These are phyloP conservation scores for Poicephalus gulielmi DNA, from an alignment of 2,113 vertebrate genomes.

Conservation along the genomic window DNA sequence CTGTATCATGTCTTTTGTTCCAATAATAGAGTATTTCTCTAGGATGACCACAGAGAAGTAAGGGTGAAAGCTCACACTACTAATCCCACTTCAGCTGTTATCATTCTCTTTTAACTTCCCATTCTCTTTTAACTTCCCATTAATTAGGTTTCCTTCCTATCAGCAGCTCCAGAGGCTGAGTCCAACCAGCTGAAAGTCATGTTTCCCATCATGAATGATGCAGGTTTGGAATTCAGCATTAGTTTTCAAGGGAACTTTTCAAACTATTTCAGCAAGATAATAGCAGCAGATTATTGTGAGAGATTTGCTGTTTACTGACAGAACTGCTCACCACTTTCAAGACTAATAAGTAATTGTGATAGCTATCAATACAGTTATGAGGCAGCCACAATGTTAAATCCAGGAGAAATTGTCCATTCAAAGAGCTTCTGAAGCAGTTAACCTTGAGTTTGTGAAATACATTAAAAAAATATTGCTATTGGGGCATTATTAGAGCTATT, in stretches of 20 bases:
- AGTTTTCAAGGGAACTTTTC: neutral
- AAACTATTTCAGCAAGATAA: neutral
- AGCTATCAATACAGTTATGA: neutral
- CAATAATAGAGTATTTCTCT: neutral
- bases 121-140: neutral
- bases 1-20: neutral
- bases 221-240: neutral
- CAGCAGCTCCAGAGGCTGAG: neutral
- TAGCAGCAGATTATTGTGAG: neutral
- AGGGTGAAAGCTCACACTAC: neutral
- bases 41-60: neutral
- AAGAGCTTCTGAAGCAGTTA: neutral
- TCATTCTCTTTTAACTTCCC: neutral
- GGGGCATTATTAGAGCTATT: neutral
- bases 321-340: neutral
- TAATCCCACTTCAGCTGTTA: neutral
- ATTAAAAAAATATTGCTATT: neutral
- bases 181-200: neutral
- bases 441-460: neutral
- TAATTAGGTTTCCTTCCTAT: conserved; percentile 19
- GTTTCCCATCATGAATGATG: neutral
- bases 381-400: neutral
- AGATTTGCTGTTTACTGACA: neutral
- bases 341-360: conserved; percentile 1
- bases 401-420: neutral